Evolutionary conservation across 2,113 vertebrate species (phyloP).

Genomic region (Cairina moschata): DNA sequence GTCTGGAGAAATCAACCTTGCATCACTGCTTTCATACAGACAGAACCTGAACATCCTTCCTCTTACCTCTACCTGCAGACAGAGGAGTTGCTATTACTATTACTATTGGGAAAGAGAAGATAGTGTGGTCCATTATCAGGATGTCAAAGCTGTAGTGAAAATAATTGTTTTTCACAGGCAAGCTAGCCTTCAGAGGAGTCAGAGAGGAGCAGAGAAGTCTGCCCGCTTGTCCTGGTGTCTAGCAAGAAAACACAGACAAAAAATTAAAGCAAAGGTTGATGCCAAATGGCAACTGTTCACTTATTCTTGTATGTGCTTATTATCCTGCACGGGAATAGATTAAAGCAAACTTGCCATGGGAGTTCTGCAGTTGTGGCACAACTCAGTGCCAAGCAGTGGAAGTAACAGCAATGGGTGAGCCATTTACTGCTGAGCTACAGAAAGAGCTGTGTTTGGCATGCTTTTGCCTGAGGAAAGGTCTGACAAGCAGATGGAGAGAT

Average conservation of each 20-base stretch:
- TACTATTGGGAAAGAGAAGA: neutral
- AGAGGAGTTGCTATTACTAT: neutral
- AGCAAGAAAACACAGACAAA: neutral
- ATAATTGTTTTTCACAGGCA: neutral
- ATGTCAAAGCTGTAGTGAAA: neutral
- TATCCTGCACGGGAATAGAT: neutral
- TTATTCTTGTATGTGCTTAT: accelerated
- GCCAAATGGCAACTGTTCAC: neutral
- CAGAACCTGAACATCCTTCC: neutral
- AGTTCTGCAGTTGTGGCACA: conserved; percentile 2
- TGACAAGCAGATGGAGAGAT: neutral
- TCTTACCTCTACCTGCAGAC: neutral
- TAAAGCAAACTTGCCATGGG: conserved; percentile 18
- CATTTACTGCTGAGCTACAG: conserved; percentile 34
- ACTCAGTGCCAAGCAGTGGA: neutral
- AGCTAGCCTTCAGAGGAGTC: neutral
- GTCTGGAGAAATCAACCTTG: neutral
- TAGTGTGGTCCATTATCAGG: neutral
- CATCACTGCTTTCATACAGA: neutral
- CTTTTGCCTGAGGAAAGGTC: neutral
- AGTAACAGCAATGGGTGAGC: neutral
- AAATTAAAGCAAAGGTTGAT: neutral
- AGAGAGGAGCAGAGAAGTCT: neutral
- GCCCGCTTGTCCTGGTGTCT: neutral
- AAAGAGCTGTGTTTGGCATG: neutral